phyloP scores from a whole-genome alignment of 2,113 vertebrate genomes.

The Anguilla rostrata region DNA sequence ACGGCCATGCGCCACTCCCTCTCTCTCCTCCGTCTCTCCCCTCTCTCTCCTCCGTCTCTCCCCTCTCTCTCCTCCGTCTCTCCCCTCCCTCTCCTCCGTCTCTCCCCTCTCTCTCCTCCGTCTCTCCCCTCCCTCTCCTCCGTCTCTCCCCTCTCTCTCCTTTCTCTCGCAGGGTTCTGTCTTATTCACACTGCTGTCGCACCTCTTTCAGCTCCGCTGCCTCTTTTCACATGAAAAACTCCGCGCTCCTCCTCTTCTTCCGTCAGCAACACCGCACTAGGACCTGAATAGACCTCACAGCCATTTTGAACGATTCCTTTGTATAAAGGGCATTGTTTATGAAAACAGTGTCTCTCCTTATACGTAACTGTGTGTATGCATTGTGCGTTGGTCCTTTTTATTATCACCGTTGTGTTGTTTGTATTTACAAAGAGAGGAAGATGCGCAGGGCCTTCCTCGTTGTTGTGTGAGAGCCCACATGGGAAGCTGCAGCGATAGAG shows the following conservation, averaged over 20 bases:
- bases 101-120: constrained; percentile 47
- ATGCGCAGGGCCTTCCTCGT: constrained; percentile 25
- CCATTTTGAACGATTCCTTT: neutral
- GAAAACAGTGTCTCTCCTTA: neutral
- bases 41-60: constrained; percentile 54
- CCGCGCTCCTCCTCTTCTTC: neutral
- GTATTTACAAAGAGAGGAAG: constrained; percentile 19
- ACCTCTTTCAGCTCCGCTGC: neutral
- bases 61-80: constrained; percentile 41
- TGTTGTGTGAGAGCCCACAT: constrained; percentile 50
- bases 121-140: constrained; percentile 51
- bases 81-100: constrained; percentile 33
- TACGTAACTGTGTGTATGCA: neutral
- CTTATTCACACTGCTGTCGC: constrained; percentile 32
- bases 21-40: constrained; percentile 51
- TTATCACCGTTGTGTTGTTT: neutral
- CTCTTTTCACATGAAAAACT: neutral
- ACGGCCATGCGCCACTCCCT: neutral
- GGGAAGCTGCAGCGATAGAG: constrained; percentile 43
- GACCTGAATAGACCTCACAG: neutral
- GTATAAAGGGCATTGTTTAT: neutral
- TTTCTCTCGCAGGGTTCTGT: constrained; percentile 38
- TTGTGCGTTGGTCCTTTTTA: neutral
- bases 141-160: constrained; percentile 23
- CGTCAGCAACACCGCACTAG: neutral